Evolutionary conservation across 2,888 invertebrate species (phyloP).

Genomic region (Zhuqinia jingwanae): DNA sequence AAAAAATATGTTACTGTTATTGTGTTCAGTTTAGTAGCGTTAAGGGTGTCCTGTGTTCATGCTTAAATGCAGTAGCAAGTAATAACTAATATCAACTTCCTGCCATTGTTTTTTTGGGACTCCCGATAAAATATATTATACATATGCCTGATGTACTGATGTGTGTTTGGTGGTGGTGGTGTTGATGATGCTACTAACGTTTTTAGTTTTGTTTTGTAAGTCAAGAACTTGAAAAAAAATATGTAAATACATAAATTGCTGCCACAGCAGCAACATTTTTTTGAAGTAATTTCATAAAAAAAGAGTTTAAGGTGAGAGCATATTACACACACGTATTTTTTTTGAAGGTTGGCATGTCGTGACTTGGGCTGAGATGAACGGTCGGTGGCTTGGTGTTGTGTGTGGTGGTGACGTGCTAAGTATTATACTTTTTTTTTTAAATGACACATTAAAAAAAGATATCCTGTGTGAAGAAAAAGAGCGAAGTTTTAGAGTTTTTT

Average conservation of each 20-base stretch:
- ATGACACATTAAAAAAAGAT: constrained; percentile 37
- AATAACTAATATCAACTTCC: constrained; percentile 51
- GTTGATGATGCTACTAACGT: constrained; percentile 37
- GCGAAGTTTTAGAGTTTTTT: neutral
- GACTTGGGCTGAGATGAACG: constrained; percentile 59
- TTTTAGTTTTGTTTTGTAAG: constrained; percentile 42
- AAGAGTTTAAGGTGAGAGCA: neutral
- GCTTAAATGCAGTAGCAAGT: neutral
- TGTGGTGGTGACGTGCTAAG: constrained; percentile 31
- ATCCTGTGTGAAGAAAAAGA: constrained; percentile 1
- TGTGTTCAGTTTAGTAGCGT: constrained; percentile 32
- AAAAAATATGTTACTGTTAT: constrained; percentile 3
- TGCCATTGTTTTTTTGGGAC: constrained; percentile 58
- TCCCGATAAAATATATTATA: too few relatives aligned
- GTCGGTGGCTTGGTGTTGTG: constrained; percentile 21
- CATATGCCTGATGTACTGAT: neutral
- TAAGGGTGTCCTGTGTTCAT: constrained; percentile 64
- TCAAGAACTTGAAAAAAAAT: constrained; percentile 61
- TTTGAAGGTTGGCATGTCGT: constrained; percentile 54
- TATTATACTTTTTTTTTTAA: constrained; percentile 45
- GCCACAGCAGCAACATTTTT: constrained; percentile 6
- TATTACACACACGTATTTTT: neutral
- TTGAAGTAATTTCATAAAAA: constrained; percentile 26
- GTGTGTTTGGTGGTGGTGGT: constrained; percentile 9
- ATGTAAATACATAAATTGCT: constrained; percentile 41